A percentile compares a stretch with the other conserved stretches of the same genome.
These are phyloP conservation scores for Speoplatyrhinus poulsoni DNA, from an alignment of 2,113 vertebrate species.

Conservation along the genomic window DNA sequence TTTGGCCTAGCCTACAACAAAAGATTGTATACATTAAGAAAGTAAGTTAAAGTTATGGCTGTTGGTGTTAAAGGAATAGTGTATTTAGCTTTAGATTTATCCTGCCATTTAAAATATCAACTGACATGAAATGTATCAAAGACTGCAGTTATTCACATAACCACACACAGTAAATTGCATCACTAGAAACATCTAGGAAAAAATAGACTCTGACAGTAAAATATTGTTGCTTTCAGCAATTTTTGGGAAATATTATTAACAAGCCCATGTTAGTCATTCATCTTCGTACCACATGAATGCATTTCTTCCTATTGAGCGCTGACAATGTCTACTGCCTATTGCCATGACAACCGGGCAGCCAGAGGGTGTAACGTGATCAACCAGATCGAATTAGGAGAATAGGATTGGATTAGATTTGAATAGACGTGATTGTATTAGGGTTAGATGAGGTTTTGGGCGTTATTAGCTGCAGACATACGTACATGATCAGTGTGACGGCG, in stretches of 20 bases:
- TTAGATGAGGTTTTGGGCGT: slow-evolving; percentile 70
- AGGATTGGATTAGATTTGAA: slow-evolving; percentile 74
- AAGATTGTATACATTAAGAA: too few species aligned
- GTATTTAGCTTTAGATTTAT: too few species aligned
- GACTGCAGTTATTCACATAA: too few species aligned
- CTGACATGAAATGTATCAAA: too few species aligned
- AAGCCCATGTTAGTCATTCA: slow-evolving; percentile 32
- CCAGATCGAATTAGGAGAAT: slow-evolving; percentile 66
- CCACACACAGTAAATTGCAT: too few species aligned
- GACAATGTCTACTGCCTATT: slow-evolving; percentile 49
- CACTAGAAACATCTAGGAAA: too few species aligned
- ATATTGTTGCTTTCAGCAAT: too few species aligned
- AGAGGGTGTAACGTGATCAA: slow-evolving; percentile 71
- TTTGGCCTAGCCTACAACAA: too few species aligned
- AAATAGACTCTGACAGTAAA: too few species aligned
- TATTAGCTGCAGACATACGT: slow-evolving; percentile 70
- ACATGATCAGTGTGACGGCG: slow-evolving; percentile 28
- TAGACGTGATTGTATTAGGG: slow-evolving; percentile 73
- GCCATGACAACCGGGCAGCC: slow-evolving; percentile 73
- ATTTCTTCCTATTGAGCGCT: slow-evolving; percentile 26
- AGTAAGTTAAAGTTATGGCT: too few species aligned
- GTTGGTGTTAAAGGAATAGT: too few species aligned
- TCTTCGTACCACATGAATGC: slow-evolving; percentile 39
- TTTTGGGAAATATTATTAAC: slow-evolving; percentile 10
- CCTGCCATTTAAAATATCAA: too few species aligned